These are phyloP conservation scores for Linnaemya vulpina DNA, from an alignment of 2,888 invertebrate species.

Conservation along the genomic window DNA sequence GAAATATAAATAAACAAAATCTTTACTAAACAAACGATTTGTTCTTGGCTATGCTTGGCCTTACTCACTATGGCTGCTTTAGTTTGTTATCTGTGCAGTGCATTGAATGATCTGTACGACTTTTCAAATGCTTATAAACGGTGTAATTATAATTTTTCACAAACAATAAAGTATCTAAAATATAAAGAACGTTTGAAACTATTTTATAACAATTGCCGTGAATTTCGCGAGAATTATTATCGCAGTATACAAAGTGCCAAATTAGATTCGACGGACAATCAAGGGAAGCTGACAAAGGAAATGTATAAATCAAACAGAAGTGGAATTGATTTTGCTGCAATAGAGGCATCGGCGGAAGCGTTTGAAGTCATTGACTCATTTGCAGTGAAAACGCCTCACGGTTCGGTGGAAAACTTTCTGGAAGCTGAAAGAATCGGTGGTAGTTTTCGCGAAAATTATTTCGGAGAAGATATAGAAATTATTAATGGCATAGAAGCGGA, in stretches of 20 bases:
- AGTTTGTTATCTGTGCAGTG: conserved; percentile 77
- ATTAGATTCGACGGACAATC: conserved; percentile 33
- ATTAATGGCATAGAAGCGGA: conserved; percentile 76
- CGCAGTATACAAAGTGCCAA: conserved; percentile 33
- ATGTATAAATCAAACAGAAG: conserved; percentile 71
- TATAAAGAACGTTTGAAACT: conserved; percentile 76
- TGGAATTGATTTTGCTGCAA: conserved; percentile 80
- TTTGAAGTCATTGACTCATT: conserved; percentile 74
- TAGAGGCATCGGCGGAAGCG: conserved; percentile 77
- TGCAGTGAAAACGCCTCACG: conserved; percentile 60
- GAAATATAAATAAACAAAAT: conserved; percentile 39
- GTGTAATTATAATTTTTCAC: conserved; percentile 77
- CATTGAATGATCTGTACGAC: conserved; percentile 78
- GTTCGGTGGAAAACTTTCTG: conserved; percentile 61
- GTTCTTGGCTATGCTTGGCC: conserved; percentile 15
- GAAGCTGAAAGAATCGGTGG: conserved; percentile 51
- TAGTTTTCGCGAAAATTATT: conserved; percentile 65
- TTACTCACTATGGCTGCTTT: conserved; percentile 80
- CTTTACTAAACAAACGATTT: conserved; percentile 36
- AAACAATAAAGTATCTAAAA: conserved; percentile 77
- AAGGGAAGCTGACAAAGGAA: conserved; percentile 34
- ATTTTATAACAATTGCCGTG: conserved; percentile 77
- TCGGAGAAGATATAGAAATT: conserved; percentile 78
- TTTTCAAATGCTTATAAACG: conserved; percentile 79
- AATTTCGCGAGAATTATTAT: conserved; percentile 66